A percentile compares a stretch with the other conserved stretches of the same genome.
Evolutionary conservation across 2,113 vertebrate genomes (phyloP).

Genomic region (Petaurus breviceps): DNA sequence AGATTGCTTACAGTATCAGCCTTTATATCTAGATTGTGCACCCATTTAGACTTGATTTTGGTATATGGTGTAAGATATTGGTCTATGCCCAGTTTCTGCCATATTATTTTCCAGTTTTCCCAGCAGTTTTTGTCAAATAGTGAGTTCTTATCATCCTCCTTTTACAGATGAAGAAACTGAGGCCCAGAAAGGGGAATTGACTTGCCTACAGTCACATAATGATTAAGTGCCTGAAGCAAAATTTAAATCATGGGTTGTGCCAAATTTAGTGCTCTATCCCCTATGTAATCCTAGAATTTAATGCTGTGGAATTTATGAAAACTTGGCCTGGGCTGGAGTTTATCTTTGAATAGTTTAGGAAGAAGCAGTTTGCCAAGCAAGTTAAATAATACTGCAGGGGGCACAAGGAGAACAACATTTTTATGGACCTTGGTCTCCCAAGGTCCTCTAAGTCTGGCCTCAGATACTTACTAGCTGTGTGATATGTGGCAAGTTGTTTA

Average conservation of each 20-base stretch:
- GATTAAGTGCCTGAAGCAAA: background rate
- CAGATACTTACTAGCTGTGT: background rate
- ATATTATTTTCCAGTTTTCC: too few species aligned
- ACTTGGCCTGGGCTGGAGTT: background rate
- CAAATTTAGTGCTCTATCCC: background rate
- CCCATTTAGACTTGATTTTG: too few species aligned
- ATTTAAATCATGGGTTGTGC: background rate
- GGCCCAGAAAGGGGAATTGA: background rate
- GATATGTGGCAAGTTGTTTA: background rate
- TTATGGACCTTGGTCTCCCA: background rate
- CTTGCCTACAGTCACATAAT: background rate
- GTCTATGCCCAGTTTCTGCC: too few species aligned
- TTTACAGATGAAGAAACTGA: background rate
- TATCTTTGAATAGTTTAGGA: background rate
- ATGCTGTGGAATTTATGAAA: background rate
- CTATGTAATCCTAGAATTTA: background rate
- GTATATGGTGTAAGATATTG: too few species aligned
- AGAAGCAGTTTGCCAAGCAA: conserved; percentile 15
- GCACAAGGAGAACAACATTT: background rate
- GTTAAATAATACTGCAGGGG: conserved; percentile 7
- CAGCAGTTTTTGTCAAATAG: too few species aligned
- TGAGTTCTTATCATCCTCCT: background rate
- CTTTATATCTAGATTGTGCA: too few species aligned
- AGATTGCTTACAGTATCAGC: too few species aligned
- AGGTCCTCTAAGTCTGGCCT: background rate